These are phyloP conservation scores for Actinemys pallida DNA, from an alignment of 2,113 vertebrate genomes.

Conservation along the genomic window DNA sequence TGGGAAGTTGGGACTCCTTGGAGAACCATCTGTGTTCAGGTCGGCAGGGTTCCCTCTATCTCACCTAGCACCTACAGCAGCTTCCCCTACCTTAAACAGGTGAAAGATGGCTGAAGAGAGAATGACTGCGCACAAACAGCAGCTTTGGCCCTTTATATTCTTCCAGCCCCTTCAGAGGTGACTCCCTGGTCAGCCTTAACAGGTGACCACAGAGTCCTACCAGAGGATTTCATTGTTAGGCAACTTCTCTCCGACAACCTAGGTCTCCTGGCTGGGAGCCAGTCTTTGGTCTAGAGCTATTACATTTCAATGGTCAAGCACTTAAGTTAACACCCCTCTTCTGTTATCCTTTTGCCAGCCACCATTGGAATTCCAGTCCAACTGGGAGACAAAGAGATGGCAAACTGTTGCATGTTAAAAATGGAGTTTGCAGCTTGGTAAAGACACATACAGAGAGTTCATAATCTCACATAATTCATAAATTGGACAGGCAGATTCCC, in stretches of 20 bases:
- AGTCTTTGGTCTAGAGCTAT: no score
- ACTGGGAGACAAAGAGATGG: neutral
- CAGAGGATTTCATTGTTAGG: neutral
- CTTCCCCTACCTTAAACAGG: no score
- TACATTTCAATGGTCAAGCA: no score
- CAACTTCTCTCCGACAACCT: neutral
- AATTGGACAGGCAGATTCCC: neutral
- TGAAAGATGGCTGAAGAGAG: no score
- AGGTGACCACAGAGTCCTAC: neutral
- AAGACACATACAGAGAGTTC: neutral
- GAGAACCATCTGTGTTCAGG: no score
- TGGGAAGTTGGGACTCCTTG: no score
- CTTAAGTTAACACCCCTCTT: neutral
- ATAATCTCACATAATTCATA: neutral
- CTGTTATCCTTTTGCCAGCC: neutral
- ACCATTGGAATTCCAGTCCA: neutral
- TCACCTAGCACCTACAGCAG: no score
- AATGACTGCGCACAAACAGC: neutral
- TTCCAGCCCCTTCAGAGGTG: neutral
- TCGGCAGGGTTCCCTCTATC: no score
- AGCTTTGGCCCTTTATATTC: neutral
- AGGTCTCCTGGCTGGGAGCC: no score
- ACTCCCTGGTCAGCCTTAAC: neutral
- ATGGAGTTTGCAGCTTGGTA: neutral
- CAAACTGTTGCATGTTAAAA: neutral